Base-by-base conservation (phyloP, 1,140 invertebrate genomes). In the Popillia japonica region DNA sequence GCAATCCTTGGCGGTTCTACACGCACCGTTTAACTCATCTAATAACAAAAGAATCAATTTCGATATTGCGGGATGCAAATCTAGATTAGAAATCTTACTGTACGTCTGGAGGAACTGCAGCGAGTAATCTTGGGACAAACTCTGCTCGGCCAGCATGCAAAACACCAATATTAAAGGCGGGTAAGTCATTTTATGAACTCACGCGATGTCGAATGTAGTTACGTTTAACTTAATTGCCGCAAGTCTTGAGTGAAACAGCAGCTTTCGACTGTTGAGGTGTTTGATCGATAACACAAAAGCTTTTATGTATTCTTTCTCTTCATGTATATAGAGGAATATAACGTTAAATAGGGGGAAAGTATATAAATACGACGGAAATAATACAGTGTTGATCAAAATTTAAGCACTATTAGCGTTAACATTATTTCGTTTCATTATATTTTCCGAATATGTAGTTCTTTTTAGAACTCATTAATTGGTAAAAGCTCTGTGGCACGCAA, bases 1-100 rank as follows among this genome's bases (percentile, higher is more conserved):
- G 77, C 83, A 84, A 75, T 83, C 82, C 9, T 73, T 78, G 6
- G 61, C 22, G 7, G 1, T 68, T 68, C 10, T 27, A 34, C 61
- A 68, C 2, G 4, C 61, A 14, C 22, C 61, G 8, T 68, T 68
- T 14, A 68, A 14, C 27, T 68, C 61, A 10, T 20, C 61, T 68
- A 22, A n/a, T n/a, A 22, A 64, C 61, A 23, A 64, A 23, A 64
- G 10, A 48, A 48, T n/a, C n/a, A n/a, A n/a, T n/a, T n/a, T n/a
- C n/a, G n/a, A n/a, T n/a, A n/a, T n/a, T n/a, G n/a, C n/a, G n/a
- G n/a, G n/a, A n/a, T n/a, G n/a, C n/a, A n/a, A n/a, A n/a, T n/a
- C n/a, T n/a, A 48, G 11, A 14, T 10, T 22, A 23, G 2, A 68
- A 68, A 23, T 17, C 61, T 68, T 68, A 68, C 61, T 68, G 61